Base-by-base conservation (phyloP, 1,140 invertebrate genomes). In the Cylas formicarius region DNA sequence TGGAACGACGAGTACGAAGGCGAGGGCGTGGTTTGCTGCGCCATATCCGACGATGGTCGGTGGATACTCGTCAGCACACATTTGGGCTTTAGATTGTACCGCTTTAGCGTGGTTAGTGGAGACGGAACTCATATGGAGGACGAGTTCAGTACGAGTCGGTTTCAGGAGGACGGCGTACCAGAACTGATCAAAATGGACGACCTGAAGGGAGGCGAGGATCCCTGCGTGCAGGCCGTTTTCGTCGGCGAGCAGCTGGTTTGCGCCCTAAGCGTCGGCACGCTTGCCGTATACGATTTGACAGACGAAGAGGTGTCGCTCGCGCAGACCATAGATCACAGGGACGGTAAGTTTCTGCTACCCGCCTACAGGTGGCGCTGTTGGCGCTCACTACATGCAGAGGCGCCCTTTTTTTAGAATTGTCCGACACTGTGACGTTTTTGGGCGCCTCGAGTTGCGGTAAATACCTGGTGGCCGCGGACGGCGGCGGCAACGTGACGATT, bases 61-160 rank as follows among this genome's bases (percentile, higher is more conserved):
- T 77, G 76, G 59, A 73, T 92, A 17, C 76, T 81, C 8, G 88
- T 86, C 61, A 82, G 84, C 0, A 88, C 85, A 1, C 67, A 76
- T 18, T 69, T 60, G 27, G 67, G 75, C 24, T 55, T 86, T 11
- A 73, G 80, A 42, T 65, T 90, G 20, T 83, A 82, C 55, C 73
- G 75, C 51, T 76, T 86, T 48, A 70, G 74, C 27, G 62, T 74
- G 27, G 69, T 72, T 58, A 66, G 66, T 65, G 45, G 7, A 11
- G 13, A 32, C 7, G 6, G n/a, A 8, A 11, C 16, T 32, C 9
- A 2, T 33, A 9, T 2, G 18, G 31, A 10, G 1, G 31, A 33
- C 10, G 9, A 17, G 2, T 13, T 14, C 18, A 33, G 31, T 17
- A 2, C 3, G 1, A 33, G 13, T 23, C 31, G 14, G 22, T 43